Evolutionary conservation across 2,113 vertebrate species (phyloP), one percentile per base, ranked within the genome.

Genomic region (Brachirus orientalis): DNA sequence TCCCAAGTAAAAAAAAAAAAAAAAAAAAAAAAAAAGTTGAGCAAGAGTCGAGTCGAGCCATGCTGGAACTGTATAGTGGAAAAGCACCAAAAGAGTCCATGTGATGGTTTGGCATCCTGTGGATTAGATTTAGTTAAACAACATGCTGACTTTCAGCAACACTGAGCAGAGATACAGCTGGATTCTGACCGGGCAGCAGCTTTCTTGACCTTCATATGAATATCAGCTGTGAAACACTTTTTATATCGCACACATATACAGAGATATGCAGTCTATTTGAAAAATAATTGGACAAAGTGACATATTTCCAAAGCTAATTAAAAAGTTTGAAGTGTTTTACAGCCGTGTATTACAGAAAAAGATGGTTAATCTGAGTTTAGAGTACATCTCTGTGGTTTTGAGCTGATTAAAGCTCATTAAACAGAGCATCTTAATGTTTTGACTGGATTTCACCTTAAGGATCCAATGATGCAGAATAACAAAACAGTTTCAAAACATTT

Each of bases 71-170:
- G n/a, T n/a, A n/a, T n/a, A n/a, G n/a, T n/a, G n/a, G n/a, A n/a
- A n/a, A n/a, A n/a, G n/a, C n/a, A n/a, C n/a, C n/a, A n/a, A n/a
- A n/a, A 87, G 73, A 85, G 79, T 62, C 58, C 37, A 22, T 58
- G 63, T 16, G 9, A 45, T 9, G 37, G 78, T 64, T 59, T 48
- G 74, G 48, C 72, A 16, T 76, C 76, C 78, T 60, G 76, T 68
- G 73, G 72, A 80, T 71, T 59, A 81, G 72, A 33, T 53, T 47
- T 53, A 72, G 73, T 54, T 48, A 9, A 83, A 70, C 63, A 54
- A 78, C 66, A 58, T n/a, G 52, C 62, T 72, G 72, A 58, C 52
- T 38, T 64, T 74, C 58, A 17, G 50, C 72, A 68, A 80, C 63
- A 48, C 63, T 65, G 64, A 47, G 63, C 69, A 80, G 68, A 66